Base-by-base conservation (phyloP, 2,888 invertebrate species). In the Ennomos fuscantarius region DNA sequence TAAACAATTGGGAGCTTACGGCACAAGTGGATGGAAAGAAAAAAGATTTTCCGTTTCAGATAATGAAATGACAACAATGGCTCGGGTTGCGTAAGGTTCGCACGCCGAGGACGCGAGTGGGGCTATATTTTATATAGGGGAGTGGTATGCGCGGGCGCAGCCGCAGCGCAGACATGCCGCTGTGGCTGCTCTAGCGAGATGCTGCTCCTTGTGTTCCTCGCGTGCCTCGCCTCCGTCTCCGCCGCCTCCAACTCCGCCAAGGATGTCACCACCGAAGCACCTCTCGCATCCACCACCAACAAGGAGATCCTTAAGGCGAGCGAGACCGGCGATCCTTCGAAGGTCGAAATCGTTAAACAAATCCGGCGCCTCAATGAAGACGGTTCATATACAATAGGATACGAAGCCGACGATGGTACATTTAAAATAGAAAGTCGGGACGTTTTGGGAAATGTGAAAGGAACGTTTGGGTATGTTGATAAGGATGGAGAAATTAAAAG, bases 401-500 rank as follows among this genome's bases (percentile, higher is more conserved):
- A 96, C 76, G 97, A 97, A 87, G 96, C 96, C 2, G 96, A 96
- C 46, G 97, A 97, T 81, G 97, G 97, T 3, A 96, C 96, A 0
- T 97, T 96, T 82, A 96, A 97, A 90, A 96, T 96, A 56, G 96
- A 96, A 86, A 96, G 95, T 73, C 92, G 96, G 62, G 96, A 96
- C 82, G 95, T 96, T 45, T 88, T 94, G 61, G 96, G 96, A 8
- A 96, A 96, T 80, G 95, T 96, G 63, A 96, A 96, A 82, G 96
- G 96, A 39, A 96, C 96, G 49, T 97, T 96, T 75, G 97, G 97
- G 41, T 97, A 96, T 81, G 93, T 96, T 46, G 96, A 96, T 75
- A 94, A 94, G 55, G 93, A 94, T 75, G 96, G 97, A 8, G 95
- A 95, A 79, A 94, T 96, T 55, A 96, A 96, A 87, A 93, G 96